phyloP scores from a whole-genome alignment of 2,888 invertebrate genomes.

The Drosophila barbarae region DNA sequence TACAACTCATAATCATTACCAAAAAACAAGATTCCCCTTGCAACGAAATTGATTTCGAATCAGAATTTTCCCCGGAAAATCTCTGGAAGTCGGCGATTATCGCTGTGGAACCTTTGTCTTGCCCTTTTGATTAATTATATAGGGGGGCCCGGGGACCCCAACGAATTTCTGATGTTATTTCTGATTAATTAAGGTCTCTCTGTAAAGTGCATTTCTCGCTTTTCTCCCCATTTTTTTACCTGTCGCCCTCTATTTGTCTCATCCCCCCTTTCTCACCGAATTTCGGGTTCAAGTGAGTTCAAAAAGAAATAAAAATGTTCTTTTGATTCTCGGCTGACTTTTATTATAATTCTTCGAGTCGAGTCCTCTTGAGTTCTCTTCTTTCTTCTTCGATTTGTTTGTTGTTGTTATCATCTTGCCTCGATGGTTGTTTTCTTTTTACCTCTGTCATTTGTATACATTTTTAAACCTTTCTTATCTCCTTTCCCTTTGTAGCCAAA shows the following conservation, averaged over 20 bases:
- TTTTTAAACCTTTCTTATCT: not conserved
- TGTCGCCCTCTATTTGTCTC: slow-evolving; percentile 43
- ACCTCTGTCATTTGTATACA: slow-evolving; percentile 16
- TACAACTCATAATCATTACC: slow-evolving; percentile 31
- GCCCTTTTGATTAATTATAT: slow-evolving; percentile 63
- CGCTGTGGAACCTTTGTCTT: slow-evolving; percentile 6
- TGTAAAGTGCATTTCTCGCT: slow-evolving; percentile 28
- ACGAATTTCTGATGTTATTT: slow-evolving; percentile 26
- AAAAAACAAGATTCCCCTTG: slow-evolving; percentile 13
- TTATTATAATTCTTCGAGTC: slow-evolving; percentile 41
- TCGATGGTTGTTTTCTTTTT: slow-evolving; percentile 19
- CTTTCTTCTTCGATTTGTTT: slow-evolving; percentile 54
- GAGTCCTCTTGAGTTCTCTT: slow-evolving; percentile 18
- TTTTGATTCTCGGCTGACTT: slow-evolving; percentile 39
- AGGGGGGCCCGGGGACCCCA: slow-evolving; percentile 47
- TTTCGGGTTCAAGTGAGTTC: slow-evolving; percentile 65
- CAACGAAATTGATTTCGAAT: slow-evolving; percentile 57
- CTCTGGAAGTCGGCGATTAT: slow-evolving; percentile 1
- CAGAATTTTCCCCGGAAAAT: slow-evolving; percentile 32
- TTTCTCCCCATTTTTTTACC: slow-evolving; percentile 25
- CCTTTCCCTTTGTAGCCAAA: too few relatives aligned
- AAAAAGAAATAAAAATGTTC: slow-evolving; percentile 42
- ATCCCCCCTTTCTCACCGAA: slow-evolving; percentile 17
- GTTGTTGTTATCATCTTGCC: slow-evolving; percentile 56
- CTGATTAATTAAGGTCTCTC: slow-evolving; percentile 34